phyloP scores from a whole-genome alignment of 2,113 vertebrate genomes.

The Anoplopoma fimbria region DNA sequence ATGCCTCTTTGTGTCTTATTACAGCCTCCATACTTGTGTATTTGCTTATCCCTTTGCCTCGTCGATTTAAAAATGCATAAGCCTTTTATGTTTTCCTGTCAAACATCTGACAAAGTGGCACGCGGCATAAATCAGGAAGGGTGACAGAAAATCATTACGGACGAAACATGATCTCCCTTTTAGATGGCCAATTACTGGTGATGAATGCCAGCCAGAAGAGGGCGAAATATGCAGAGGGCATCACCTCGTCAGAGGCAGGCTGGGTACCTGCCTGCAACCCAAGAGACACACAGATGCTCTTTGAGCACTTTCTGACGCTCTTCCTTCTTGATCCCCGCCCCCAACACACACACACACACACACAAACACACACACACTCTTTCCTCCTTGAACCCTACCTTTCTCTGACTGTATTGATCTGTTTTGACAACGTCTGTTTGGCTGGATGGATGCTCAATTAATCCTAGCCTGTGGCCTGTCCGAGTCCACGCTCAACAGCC shows the following conservation, averaged over 20 bases:
- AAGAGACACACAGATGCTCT: constrained; percentile 34
- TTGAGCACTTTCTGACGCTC: constrained; percentile 25
- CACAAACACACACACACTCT: background rate
- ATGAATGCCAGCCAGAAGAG: constrained; percentile 58
- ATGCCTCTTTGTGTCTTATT: constrained; percentile 29
- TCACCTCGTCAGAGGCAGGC: constrained; percentile 39
- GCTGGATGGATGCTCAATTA: constrained; percentile 54
- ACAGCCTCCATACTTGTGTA: background rate
- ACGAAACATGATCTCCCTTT: constrained; percentile 61
- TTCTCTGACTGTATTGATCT: constrained; percentile 64
- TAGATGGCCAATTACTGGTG: constrained; percentile 65
- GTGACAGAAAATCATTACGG: constrained; percentile 66
- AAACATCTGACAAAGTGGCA: constrained; percentile 48
- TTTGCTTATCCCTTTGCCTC: constrained; percentile 24
- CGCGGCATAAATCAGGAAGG: constrained; percentile 31
- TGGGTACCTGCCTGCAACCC: constrained; percentile 34
- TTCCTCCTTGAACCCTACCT: constrained; percentile 36
- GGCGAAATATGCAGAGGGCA: constrained; percentile 56
- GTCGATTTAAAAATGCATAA: constrained; percentile 62
- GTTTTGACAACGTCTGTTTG: constrained; percentile 63
- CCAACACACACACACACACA: background rate
- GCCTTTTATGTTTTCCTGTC: constrained; percentile 52
- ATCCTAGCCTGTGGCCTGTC: constrained; percentile 19
- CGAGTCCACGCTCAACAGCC: constrained; percentile 8
- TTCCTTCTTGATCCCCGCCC: background rate